Conservation (phyloP, 2,113 vertebrate genomes). For the Lutjanus erythropterus region DNA sequence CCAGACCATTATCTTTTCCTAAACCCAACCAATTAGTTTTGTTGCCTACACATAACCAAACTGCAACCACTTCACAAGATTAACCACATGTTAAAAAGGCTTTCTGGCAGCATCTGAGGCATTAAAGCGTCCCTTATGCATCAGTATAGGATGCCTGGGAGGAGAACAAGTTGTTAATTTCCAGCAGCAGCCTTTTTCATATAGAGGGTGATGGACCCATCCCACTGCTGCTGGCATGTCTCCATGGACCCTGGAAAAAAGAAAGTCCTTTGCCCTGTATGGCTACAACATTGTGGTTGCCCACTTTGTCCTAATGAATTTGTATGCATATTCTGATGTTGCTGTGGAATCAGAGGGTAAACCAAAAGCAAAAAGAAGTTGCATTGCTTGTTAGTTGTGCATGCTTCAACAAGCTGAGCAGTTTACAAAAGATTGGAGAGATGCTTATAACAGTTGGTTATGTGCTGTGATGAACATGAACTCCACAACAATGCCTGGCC, state of each 20-base stretch:
- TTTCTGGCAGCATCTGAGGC: too few species aligned
- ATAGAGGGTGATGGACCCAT: background rate
- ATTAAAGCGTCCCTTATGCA: too few species aligned
- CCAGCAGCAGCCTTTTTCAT: background rate
- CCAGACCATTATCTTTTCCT: too few species aligned
- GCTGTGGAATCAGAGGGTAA: background rate
- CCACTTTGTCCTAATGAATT: background rate
- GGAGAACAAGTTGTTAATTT: too few species aligned
- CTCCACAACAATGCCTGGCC: background rate
- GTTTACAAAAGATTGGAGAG: conserved; percentile 7
- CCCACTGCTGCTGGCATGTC: background rate
- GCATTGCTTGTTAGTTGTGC: background rate
- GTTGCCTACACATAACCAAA: too few species aligned
- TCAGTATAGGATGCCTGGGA: too few species aligned
- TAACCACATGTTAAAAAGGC: too few species aligned
- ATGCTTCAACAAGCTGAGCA: background rate
- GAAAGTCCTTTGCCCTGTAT: background rate
- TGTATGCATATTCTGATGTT: background rate
- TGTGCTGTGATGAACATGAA: background rate
- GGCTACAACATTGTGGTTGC: background rate
- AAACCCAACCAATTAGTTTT: too few species aligned
- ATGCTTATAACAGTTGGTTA: conserved; percentile 1
- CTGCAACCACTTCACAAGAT: too few species aligned
- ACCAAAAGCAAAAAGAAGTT: background rate
- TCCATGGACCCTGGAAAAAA: background rate